Base-by-base conservation (phyloP, 1,140 invertebrate species). In the Drosophila kikkawai region DNA sequence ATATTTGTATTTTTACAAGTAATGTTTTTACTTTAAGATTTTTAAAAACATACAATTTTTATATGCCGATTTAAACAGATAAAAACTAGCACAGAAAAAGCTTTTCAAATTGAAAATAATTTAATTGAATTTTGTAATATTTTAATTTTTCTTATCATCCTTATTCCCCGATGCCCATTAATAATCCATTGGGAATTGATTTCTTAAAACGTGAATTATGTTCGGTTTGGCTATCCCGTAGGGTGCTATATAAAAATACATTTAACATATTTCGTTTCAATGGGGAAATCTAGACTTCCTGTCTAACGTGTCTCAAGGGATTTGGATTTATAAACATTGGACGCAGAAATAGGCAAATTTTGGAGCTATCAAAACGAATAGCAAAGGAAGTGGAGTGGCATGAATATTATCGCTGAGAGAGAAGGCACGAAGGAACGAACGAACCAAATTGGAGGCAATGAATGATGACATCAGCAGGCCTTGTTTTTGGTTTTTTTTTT, bases 391-490 rank as follows among this genome's bases (percentile, higher is more conserved):
- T 36, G 39, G 39, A 58, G 34, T 59, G 36, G 17, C 39, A 9
- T 34, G 34, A 37, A 22, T 13, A 34, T 19, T 26, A 7, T 34
- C 22, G 47, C 7, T 13, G 12, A 26, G 45, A 48, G 19, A 50
- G 19, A 51, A 51, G n/a, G 48, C 44, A 42, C 22, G 15, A 22
- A 17, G 9, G 39, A 66, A 34, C 7, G 17, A 64, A 34, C 15
- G 17, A 39, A 63, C 44, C 45, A 36, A 69, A 53, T 53, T 55
- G 47, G 9, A 67, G 67, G 39, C 67, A 56, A 70, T 67, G 63
- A 65, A 67, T 70, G 67, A 70, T 42, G 67, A 68, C 67, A 53
- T 70, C 67, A 67, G 39, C 67, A 29, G 48, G 50, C 50, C 39
- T 55, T 17, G 34, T 56, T 22, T 34, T 51, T 34, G 29, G n/a